These are phyloP conservation scores for Boulengeromyrus knoepffleri DNA, from an alignment of 2,113 vertebrate species.

Conservation along the genomic window DNA sequence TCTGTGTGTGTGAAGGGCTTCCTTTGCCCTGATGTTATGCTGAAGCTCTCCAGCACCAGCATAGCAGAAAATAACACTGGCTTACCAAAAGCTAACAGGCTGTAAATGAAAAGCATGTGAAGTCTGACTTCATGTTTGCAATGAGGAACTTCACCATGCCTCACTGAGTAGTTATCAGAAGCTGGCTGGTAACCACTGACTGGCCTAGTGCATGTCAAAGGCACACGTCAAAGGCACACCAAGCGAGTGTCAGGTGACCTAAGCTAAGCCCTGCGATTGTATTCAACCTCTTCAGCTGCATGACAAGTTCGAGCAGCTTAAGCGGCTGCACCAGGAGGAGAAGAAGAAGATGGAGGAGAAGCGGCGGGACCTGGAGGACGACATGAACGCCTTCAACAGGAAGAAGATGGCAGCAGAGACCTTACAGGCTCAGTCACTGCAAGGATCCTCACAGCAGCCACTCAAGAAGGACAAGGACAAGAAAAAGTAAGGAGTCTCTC, in stretches of 20 bases:
- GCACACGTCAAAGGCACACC: no score
- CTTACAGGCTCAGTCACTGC: conserved; percentile 80
- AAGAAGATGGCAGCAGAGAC: conserved; percentile 80
- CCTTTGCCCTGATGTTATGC: neutral
- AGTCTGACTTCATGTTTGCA: neutral
- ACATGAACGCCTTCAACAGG: conserved; percentile 80
- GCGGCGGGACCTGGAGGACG: conserved; percentile 78
- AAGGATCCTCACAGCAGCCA: conserved; percentile 74
- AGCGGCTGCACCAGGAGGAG: conserved; percentile 86
- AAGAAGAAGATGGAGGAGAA: conserved; percentile 88
- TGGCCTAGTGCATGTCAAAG: neutral
- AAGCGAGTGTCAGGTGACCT: neutral
- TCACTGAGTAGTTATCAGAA: neutral
- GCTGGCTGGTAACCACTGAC: neutral
- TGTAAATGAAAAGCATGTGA: neutral
- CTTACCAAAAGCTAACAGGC: neutral
- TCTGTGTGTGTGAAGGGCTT: neutral
- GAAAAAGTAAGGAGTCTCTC: conserved; percentile 78
- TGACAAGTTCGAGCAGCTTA: conserved; percentile 87
- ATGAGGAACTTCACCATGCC: neutral
- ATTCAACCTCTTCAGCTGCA: conserved; percentile 65
- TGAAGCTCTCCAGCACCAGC: neutral
- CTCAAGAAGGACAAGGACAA: conserved; percentile 91
- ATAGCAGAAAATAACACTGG: neutral
- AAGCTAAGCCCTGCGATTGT: neutral